Percentiles rank a stretch among this genome's conserved stretches.
phyloP scores from a whole-genome alignment of 2,888 invertebrate species.

The Oligia fasciuncula region DNA sequence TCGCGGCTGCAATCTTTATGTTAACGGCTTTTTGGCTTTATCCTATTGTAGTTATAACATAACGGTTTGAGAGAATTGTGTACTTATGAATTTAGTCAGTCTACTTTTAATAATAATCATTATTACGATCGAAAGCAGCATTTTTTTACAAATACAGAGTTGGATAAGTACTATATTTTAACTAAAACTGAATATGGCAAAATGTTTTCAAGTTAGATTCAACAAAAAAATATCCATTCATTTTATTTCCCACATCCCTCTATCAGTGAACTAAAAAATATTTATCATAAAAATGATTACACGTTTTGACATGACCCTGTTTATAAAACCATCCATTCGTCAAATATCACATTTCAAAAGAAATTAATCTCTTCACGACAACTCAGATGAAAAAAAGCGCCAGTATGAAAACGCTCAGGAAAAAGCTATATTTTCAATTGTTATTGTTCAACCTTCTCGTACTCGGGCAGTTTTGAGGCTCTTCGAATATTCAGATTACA shows the following conservation, averaged over 20 bases:
- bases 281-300: neutral
- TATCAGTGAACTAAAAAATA: neutral
- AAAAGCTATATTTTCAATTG: neutral
- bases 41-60: neutral
- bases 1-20: conserved; percentile 3
- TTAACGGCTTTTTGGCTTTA: conserved; percentile 7
- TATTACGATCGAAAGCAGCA: neutral
- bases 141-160: neutral
- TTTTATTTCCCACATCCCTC: too few relatives aligned
- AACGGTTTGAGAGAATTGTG: neutral
- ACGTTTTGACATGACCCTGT: neutral
- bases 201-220: neutral
- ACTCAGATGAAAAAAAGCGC: conserved; percentile 38
- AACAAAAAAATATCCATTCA: neutral
- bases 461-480: neutral
- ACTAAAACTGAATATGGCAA: neutral
- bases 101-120: too few relatives aligned
- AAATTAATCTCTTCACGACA: conserved; percentile 57
- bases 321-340: conserved; percentile 13
- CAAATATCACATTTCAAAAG: conserved; percentile 44
- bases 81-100: neutral
- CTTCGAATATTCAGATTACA: neutral
- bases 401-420: conserved; percentile 11
- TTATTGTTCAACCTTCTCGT: neutral
- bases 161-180: neutral